Evolutionary conservation across 2,888 invertebrate species (phyloP), one percentile per base, ranked within the genome.

Genomic region (Drosophila kuntzei): DNA sequence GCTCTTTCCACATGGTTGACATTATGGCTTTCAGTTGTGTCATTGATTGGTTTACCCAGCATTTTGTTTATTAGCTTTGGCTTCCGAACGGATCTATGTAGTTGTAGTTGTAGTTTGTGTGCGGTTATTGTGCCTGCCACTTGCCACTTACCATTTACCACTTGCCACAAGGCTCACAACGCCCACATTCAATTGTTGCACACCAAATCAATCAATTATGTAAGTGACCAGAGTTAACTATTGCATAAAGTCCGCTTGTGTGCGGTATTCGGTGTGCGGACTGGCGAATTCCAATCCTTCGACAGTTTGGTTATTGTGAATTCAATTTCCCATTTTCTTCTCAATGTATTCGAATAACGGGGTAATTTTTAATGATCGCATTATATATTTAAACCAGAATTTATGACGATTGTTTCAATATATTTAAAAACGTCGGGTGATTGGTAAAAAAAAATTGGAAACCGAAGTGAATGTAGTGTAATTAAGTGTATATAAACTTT

Each of bases 41-140:
- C 87, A 84, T 84, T 87, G 87, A 87, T 87, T 83, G 84, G 87
- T 87, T 83, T 87, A 71, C 72, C 87, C 75, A 79, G 77, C 76
- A 80, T 81, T 83, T 77, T 87, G 84, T 81, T 83, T 83, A 84
- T 79, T 83, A 61, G 77, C 67, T 41, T 72, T 78, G 83, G 73
- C 71, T 79, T 64, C 32, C n/a, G 22, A 16, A 46, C 18, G 22
- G 22, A 61, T 32, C 50, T 32, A 22, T 11, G 34, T 55, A 5
- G 41, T 44, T 54, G 49, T 50, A 43, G 73, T 58, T 62, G 59
- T 57, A 51, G 54, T 47, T 54, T 76, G 58, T 60, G 32, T 70
- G 53, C 62, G 68, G 68, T 70, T 59, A 44, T 57, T 58, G 47
- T 66, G 63, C 46, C 54, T 70, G 74, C 43, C 64, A 55, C 54